These are phyloP conservation scores for Lanius ludovicianus DNA, from an alignment of 2,113 vertebrate species.

Conservation along the genomic window DNA sequence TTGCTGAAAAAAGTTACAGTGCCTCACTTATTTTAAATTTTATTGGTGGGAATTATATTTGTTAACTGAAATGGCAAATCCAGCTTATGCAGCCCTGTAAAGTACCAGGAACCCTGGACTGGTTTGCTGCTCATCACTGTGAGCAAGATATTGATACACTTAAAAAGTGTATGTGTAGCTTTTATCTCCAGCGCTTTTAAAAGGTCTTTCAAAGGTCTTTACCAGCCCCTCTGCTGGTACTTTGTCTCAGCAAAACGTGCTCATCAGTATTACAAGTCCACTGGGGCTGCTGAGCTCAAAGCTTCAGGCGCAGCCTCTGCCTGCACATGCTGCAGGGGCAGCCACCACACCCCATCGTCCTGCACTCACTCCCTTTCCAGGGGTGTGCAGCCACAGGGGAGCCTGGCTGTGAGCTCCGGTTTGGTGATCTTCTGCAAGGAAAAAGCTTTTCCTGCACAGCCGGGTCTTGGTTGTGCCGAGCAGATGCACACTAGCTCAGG, in stretches of 20 bases:
- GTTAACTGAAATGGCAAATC: not conserved
- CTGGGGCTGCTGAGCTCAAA: not conserved
- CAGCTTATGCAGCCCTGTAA: not conserved
- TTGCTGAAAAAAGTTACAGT: not conserved
- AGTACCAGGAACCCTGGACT: not conserved
- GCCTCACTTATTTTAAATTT: not conserved
- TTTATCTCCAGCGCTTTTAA: not conserved
- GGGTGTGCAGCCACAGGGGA: not conserved
- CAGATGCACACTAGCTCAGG: not conserved
- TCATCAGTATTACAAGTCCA: not conserved
- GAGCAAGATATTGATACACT: not conserved
- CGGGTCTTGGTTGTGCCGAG: not conserved
- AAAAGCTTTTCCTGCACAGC: not conserved
- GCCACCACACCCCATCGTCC: fast-evolving
- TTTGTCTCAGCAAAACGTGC: not conserved
- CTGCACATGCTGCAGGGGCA: fast-evolving
- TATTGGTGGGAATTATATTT: not conserved
- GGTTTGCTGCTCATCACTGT: not conserved
- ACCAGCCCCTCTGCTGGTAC: not conserved
- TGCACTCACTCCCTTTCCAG: fast-evolving
- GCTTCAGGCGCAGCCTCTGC: not conserved
- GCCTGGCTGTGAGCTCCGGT: fast-evolving
- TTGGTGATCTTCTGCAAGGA: not conserved
- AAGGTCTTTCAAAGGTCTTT: not conserved
- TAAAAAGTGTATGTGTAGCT: not conserved